Conservation (phyloP, 2,797 vertebrate species). For the Dendrocincla tyrannina region DNA sequence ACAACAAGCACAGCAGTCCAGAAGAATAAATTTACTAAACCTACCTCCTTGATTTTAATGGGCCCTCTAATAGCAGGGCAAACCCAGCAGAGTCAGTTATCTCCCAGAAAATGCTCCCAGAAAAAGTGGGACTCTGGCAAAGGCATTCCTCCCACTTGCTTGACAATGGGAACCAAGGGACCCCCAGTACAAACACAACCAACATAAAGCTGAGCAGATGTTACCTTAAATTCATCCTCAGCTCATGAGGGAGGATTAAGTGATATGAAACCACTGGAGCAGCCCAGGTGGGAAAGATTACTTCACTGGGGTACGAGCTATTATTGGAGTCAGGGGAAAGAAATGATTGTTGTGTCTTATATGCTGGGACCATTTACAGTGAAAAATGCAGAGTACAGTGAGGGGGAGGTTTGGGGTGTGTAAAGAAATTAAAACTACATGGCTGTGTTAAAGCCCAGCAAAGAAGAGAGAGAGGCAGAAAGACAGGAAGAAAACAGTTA, state of each 20-base stretch:
- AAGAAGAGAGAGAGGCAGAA: not conserved
- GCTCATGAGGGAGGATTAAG: conserved; percentile 2
- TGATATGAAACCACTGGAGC: not conserved
- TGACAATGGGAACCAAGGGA: not conserved
- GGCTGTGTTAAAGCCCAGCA: not conserved
- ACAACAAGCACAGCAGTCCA: not conserved
- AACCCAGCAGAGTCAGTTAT: not conserved
- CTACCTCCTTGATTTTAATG: not conserved
- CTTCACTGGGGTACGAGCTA: not conserved
- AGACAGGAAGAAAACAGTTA: not conserved
- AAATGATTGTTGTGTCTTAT: not conserved
- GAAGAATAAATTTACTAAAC: not conserved
- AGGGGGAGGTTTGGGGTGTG: not conserved
- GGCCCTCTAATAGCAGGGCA: not conserved
- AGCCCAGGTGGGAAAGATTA: conserved; percentile 35
- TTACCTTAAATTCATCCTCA: conserved; percentile 37
- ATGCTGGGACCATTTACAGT: not conserved
- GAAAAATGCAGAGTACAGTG: not conserved
- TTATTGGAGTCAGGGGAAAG: not conserved
- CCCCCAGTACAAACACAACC: not conserved
- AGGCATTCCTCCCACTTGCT: not conserved
- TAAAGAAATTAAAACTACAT: not conserved
- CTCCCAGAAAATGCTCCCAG: not conserved
- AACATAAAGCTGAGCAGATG: conserved; percentile 7
- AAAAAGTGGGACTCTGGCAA: not conserved